Evolutionary conservation across 2,113 vertebrate species (phyloP), one percentile per base, ranked within the genome.

Genomic region (Alethe castanea): DNA sequence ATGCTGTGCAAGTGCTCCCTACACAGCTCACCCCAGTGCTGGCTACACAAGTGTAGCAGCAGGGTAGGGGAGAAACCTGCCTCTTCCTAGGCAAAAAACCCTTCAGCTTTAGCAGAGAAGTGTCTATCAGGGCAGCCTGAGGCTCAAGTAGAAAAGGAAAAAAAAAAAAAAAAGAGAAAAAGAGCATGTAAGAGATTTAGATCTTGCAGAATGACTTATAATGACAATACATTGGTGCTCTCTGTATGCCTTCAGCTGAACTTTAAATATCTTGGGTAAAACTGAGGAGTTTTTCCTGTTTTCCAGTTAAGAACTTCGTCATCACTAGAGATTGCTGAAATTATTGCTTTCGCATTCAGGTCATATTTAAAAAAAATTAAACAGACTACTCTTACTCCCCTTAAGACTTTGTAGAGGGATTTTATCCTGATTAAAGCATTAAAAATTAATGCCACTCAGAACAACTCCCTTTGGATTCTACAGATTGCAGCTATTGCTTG

Each of bases 371-470:
- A 96, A 96, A 95, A 96, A 94, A 60, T 81, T 94, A 92, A 95
- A 88, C 56, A 88, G 64, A 86, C 20, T 83, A 65, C 50, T 88
- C 24, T 66, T 42, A 57, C 83, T 84, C 69, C 86, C 52, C 40
- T 54, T 74, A 94, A 93, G 95, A 92, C 36, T 88, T 45, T 14
- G 72, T 45, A 78, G 64, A 84, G 80, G 94, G 72, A 94, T 94
- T 95, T 95, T 91, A 81, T 67, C 80, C 88, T 84, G 91, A 97
- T 94, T 95, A 92, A 92, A 94, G 56, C 5, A 6, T 96, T 94
- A 97, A 97, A 96, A 87, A 95, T 95, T 92, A 94, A 95, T 94
- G 69, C 80, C 57, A 79, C 36, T 90, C 77, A 91, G 80, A 89
- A 91, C 61, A 91, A 74, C 60, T 92, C 91, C 91, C 92, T 69